Evolutionary conservation across 92 coral and sea anemone species (phyloP).

Genomic region (Zoanthus gigantus): DNA sequence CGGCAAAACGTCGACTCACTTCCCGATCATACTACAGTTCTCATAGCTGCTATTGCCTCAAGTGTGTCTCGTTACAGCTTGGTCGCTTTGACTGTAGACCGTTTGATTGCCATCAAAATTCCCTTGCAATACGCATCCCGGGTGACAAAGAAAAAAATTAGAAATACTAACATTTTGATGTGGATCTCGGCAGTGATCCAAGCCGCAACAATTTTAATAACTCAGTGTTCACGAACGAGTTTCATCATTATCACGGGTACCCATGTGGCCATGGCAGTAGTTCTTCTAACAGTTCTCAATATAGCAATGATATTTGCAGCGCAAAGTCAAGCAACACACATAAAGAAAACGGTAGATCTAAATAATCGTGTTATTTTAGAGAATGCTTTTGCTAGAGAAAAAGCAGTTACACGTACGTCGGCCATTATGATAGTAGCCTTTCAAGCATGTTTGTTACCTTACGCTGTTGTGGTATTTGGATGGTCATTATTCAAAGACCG

Average conservation of each 20-base stretch:
- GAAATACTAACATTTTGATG: not conserved
- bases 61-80: slow-evolving; percentile 2
- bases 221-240: not conserved
- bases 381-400: not conserved
- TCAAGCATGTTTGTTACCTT: not conserved
- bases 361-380: not conserved
- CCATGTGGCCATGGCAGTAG: not conserved
- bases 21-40: not conserved
- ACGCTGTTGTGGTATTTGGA: not conserved
- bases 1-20: not conserved
- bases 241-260: not conserved
- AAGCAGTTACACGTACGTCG: not conserved
- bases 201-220: not conserved
- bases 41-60: not conserved
- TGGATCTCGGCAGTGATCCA: not conserved
- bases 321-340: not conserved
- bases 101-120: not conserved
- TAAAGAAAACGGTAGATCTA: not conserved
- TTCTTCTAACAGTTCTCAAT: not conserved
- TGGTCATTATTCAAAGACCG: not conserved
- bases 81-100: not conserved
- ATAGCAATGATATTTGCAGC: not conserved
- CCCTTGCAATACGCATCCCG: not conserved
- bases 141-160: not conserved
- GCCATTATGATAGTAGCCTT: not conserved